These are phyloP conservation scores for Lasioglossum malachurum DNA, from an alignment of 2,888 invertebrate genomes.

Conservation along the genomic window DNA sequence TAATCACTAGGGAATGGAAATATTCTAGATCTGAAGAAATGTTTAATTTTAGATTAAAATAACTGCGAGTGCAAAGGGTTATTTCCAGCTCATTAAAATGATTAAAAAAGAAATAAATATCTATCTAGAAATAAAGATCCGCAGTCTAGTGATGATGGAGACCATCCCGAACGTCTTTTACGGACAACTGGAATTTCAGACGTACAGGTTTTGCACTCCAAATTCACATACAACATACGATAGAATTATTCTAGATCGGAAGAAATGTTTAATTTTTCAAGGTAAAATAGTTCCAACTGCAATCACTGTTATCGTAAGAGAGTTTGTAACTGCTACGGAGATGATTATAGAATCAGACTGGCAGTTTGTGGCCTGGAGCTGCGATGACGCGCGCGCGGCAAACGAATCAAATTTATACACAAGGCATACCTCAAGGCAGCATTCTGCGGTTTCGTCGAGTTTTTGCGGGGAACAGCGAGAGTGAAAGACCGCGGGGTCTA, in stretches of 20 bases:
- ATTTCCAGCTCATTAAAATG: no score
- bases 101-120: no score
- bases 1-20: no score
- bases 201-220: no score
- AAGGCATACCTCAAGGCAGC: constrained; percentile 63
- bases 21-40: no score
- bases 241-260: no score
- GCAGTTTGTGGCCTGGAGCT: neutral
- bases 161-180: neutral
- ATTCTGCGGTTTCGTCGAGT: constrained; percentile 77
- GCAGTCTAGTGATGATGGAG: neutral
- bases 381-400: constrained; percentile 22
- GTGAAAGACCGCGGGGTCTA: constrained; percentile 47
- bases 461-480: constrained; percentile 67
- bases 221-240: no score
- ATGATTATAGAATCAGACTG: neutral
- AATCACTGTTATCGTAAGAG: neutral
- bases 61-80: no score
- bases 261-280: no score
- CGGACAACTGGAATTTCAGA: neutral
- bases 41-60: no score
- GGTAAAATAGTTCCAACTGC: neutral
- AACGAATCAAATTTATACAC: constrained; percentile 44
- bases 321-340: neutral
- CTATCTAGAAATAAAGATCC: no score